A percentile compares a stretch with the other conserved stretches of the same genome.
These are phyloP conservation scores for Mellilla xanthometata DNA, from an alignment of 2,888 invertebrate genomes.

Conservation along the genomic window DNA sequence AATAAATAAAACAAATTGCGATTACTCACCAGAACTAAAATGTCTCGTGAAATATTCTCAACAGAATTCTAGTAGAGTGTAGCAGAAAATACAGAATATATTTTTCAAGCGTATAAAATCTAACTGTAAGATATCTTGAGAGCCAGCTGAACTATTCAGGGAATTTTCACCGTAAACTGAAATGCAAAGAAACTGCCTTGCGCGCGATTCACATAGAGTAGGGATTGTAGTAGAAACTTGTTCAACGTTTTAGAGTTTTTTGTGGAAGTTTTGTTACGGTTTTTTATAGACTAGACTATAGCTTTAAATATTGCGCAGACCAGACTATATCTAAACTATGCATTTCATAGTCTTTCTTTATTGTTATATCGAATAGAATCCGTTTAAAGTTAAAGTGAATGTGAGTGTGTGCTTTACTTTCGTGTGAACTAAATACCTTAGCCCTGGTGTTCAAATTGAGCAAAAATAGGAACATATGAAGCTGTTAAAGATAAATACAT, in stretches of 20 bases:
- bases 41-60: slow-evolving; percentile 1
- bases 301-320: no score
- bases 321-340: no score
- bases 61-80: background rate
- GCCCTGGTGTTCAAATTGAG: no score
- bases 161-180: slow-evolving; percentile 4
- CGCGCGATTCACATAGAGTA: background rate
- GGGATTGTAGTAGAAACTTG: background rate
- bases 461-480: no score
- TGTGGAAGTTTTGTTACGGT: background rate
- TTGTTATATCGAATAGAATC: no score
- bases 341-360: no score
- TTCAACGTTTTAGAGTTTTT: background rate
- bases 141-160: background rate
- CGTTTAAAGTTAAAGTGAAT: no score
- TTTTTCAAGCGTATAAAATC: slow-evolving; percentile 7
- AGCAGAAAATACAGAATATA: slow-evolving; percentile 5
- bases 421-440: no score
- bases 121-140: slow-evolving; percentile 1
- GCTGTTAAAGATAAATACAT: no score
- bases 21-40: slow-evolving; percentile 1
- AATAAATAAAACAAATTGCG: background rate
- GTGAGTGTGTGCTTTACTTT: no score
- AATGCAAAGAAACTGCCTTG: background rate
- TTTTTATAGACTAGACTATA: no score